Percentiles rank a stretch among this genome's conserved stretches.
Conservation (phyloP, 2,888 invertebrate genomes). For the Achlya flavicornis region DNA sequence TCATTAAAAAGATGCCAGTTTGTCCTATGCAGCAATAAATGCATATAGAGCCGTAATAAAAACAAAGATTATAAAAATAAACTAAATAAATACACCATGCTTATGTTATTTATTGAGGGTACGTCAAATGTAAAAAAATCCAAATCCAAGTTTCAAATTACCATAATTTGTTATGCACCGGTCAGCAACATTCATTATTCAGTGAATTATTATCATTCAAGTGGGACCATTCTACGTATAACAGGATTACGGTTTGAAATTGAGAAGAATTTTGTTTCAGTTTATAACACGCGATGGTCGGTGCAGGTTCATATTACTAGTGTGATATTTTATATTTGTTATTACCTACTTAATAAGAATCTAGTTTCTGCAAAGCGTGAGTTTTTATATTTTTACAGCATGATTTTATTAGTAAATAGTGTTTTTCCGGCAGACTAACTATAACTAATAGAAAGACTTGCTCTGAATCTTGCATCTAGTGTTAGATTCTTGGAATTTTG, state of each 20-base stretch:
- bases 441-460: too few relatives aligned
- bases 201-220: conserved; percentile 50
- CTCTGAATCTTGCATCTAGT: too few relatives aligned
- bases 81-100: neutral
- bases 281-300: conserved; percentile 32
- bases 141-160: conserved; percentile 20
- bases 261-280: conserved; percentile 38
- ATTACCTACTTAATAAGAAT: neutral
- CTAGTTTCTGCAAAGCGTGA: neutral
- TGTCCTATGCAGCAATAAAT: neutral
- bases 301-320: conserved; percentile 22
- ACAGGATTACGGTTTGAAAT: conserved; percentile 20
- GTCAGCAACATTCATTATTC: conserved; percentile 56
- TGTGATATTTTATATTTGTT: neutral
- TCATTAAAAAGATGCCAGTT: too few relatives aligned
- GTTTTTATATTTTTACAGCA: neutral
- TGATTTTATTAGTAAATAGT: too few relatives aligned
- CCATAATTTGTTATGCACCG: conserved; percentile 27
- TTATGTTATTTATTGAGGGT: neutral
- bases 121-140: neutral
- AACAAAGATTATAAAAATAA: too few relatives aligned
- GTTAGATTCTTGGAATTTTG: too few relatives aligned
- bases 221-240: conserved; percentile 28
- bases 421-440: too few relatives aligned
- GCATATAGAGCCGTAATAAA: too few relatives aligned